Conservation (phyloP, 2,113 vertebrate genomes). For the Mungos mungo region DNA sequence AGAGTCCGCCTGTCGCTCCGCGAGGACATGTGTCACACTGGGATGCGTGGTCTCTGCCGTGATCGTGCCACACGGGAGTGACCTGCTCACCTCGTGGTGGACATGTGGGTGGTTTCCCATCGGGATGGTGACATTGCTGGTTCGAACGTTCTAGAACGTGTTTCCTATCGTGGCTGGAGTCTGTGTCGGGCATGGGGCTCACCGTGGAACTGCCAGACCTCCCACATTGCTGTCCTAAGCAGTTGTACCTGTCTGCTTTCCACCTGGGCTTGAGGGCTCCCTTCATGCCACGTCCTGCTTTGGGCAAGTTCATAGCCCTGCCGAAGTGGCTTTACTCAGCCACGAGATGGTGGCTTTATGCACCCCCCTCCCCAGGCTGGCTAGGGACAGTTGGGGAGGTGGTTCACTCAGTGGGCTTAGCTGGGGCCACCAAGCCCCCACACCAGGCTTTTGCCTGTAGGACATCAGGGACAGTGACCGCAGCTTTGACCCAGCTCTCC, state of each 20-base stretch:
- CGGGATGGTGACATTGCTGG: background rate
- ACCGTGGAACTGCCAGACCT: background rate
- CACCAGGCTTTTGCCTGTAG: background rate
- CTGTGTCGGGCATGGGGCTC: background rate
- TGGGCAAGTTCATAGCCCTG: background rate
- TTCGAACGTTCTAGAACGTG: background rate
- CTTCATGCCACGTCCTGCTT: rapidly evolving
- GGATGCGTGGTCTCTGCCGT: background rate
- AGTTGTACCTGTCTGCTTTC: background rate
- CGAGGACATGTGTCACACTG: background rate
- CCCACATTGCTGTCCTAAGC: background rate
- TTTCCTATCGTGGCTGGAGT: background rate
- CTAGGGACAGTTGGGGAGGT: background rate
- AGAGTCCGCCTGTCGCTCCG: rapidly evolving
- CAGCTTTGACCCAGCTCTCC: background rate
- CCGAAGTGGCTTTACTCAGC: background rate
- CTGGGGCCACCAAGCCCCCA: background rate
- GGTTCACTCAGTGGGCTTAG: background rate
- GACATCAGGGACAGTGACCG: background rate
- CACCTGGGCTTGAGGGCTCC: background rate
- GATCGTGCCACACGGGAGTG: background rate
- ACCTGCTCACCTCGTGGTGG: background rate
- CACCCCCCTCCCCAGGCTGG: background rate
- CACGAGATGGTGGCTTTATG: background rate
- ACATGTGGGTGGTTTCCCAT: background rate